Evolutionary conservation across 2,113 vertebrate genomes (phyloP).

Genomic region (Plestiodon gilberti): DNA sequence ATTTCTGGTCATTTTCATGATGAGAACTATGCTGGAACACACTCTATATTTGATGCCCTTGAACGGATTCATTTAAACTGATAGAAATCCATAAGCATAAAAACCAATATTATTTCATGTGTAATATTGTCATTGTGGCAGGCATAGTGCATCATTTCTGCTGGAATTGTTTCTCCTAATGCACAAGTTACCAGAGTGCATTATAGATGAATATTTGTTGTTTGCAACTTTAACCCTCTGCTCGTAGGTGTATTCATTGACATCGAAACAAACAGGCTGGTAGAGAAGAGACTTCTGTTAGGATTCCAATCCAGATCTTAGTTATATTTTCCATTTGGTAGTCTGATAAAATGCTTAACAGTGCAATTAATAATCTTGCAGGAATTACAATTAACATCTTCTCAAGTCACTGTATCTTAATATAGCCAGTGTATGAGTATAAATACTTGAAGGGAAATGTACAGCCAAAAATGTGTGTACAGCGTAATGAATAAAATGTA

Average conservation of each 20-base stretch:
- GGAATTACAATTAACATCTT: slow-evolving; percentile 61
- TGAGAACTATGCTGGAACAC: slow-evolving; percentile 22
- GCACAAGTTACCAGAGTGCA: slow-evolving; percentile 31
- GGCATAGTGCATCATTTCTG: slow-evolving; percentile 54
- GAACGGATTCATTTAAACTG: slow-evolving; percentile 46
- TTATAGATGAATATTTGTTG: slow-evolving; percentile 38
- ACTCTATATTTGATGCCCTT: slow-evolving; percentile 38
- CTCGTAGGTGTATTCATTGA: slow-evolving; percentile 18
- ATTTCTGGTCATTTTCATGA: slow-evolving; percentile 41
- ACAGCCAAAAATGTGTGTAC: not conserved
- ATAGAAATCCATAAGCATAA: slow-evolving; percentile 52
- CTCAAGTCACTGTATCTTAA: slow-evolving; percentile 55
- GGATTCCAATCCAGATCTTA: not conserved
- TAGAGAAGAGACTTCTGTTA: not conserved
- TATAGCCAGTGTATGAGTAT: slow-evolving; percentile 41
- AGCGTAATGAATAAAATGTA: not conserved
- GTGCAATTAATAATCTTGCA: slow-evolving; percentile 51
- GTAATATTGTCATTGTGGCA: slow-evolving; percentile 47
- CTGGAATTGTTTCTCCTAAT: slow-evolving; percentile 56
- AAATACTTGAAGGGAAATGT: slow-evolving; percentile 32
- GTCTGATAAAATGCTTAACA: slow-evolving; percentile 24
- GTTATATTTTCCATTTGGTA: slow-evolving; percentile 5
- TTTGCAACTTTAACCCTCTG: slow-evolving; percentile 51
- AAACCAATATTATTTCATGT: slow-evolving; percentile 61
- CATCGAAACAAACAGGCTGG: slow-evolving; percentile 2